These are phyloP conservation scores for Trichogramma pretiosum DNA, from an alignment of 1,140 invertebrate genomes.

Conservation along the genomic window DNA sequence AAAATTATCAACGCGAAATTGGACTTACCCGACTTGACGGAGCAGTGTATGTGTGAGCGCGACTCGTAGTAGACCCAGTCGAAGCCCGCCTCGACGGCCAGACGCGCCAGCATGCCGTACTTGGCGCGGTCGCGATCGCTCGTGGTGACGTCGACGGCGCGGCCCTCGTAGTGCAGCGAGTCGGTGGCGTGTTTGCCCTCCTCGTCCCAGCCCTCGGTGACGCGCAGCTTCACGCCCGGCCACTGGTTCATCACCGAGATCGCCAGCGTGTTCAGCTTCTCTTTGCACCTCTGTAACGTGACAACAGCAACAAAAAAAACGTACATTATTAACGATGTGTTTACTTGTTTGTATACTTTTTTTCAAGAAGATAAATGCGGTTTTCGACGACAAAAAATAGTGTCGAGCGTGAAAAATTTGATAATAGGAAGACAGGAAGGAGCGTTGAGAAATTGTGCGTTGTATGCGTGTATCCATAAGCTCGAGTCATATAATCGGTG, in stretches of 20 bases:
- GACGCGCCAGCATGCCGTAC: slow-evolving; percentile 87
- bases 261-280: slow-evolving; percentile 87
- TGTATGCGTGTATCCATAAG: too few species aligned
- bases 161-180: slow-evolving; percentile 90
- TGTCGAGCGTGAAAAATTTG: too few species aligned
- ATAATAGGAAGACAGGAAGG: too few species aligned
- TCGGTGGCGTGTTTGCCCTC: slow-evolving; percentile 68
- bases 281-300: slow-evolving; percentile 90
- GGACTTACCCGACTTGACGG: slow-evolving; percentile 89
- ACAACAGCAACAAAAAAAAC: too few species aligned
- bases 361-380: too few species aligned
- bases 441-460: too few species aligned
- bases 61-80: slow-evolving; percentile 98
- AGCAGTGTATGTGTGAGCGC: slow-evolving; percentile 90
- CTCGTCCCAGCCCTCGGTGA: slow-evolving; percentile 92
- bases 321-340: too few species aligned
- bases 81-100: slow-evolving; percentile 95
- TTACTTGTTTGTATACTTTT: too few species aligned
- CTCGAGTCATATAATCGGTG: too few species aligned
- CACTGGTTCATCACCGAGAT: slow-evolving; percentile 97
- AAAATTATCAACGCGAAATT: neutral
- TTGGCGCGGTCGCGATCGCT: slow-evolving; percentile 86
- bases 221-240: slow-evolving; percentile 84
- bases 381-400: too few species aligned
- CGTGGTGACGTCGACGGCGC: slow-evolving; percentile 91